Evolutionary conservation across 2,888 invertebrate genomes (phyloP), one percentile per base, ranked within the genome.

Genomic region (Ophion costatus): DNA sequence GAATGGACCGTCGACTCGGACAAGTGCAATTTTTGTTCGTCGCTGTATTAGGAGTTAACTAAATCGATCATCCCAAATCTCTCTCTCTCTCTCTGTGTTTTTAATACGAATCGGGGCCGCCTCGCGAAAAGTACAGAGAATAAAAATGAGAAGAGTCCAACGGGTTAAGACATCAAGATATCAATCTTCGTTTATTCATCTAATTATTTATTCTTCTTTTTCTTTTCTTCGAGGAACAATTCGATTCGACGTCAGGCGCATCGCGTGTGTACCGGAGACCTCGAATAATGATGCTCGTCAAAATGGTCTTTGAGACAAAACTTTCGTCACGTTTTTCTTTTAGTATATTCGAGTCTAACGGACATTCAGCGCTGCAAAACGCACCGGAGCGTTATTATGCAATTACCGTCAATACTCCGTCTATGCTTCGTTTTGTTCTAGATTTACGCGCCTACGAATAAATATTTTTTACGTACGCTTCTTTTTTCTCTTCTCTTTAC

Each of bases 1-100:
- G 81, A 84, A 82, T 81, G 78, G 81, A 84, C 75, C 59, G 59
- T 81, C 81, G 78, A 81, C 80, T 81, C 78, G 81, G 70, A 81
- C 64, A 64, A 64, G 42, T 70, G 59, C 11, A 57, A 71, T 38
- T 66, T 22, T 7, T 24, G n/a, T 24, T 38, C 7, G 24, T 70
- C 5, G 7, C 4, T 51, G 22, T 24, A 56, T 38, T 38, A 7
- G 3, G 38, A 9, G 9, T 38, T 3, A 38, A 38, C 38, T 61
- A 11, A 61, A 61, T 17, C 56, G 56, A 1, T 6, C 0, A 4
- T n/a, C 4, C 56, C 56, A 17, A n/a, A 1, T 56, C n/a, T 56
- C 56, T 56, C 17, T n/a, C n/a, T 56, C n/a, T n/a, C n/a, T 56
- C n/a, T 56, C 6, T 9, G n/a, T 56, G 22, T 20, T 59, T 59